These are phyloP conservation scores for Charaxes varanes DNA, from an alignment of 1,140 invertebrate species.

Conservation along the genomic window DNA sequence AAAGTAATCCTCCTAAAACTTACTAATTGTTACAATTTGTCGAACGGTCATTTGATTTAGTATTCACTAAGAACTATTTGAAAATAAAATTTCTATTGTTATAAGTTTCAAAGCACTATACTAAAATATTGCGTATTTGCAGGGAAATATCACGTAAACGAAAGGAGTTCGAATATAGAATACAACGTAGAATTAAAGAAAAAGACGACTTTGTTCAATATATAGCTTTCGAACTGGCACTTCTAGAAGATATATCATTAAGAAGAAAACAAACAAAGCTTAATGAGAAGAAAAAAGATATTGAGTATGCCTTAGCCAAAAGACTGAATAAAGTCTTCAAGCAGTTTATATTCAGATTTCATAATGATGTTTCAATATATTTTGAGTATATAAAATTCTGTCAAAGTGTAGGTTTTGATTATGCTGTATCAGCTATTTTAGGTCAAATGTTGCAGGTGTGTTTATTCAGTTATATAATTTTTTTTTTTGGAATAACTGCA, in stretches of 20 bases:
- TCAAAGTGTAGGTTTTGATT: conserved; percentile 75
- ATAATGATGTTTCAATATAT: conserved; percentile 82
- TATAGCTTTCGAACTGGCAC: conserved; percentile 81
- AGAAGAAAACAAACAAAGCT: conserved; percentile 75
- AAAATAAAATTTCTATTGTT: too few species aligned
- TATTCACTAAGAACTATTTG: too few species aligned
- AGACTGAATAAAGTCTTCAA: conserved; percentile 80
- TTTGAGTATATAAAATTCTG: conserved; percentile 84
- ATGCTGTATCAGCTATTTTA: conserved; percentile 56
- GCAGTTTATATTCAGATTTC: conserved; percentile 76
- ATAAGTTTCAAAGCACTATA: conserved; percentile 1
- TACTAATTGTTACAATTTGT: too few species aligned
- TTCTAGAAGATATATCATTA: conserved; percentile 79
- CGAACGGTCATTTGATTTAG: too few species aligned
- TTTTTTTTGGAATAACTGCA: too few species aligned
- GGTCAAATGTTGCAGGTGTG: conserved; percentile 64
- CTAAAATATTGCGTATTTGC: conserved; percentile 8
- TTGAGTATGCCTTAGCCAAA: conserved; percentile 79
- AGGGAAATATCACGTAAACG: conserved; percentile 82
- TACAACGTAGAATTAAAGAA: conserved; percentile 78
- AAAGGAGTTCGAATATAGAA: conserved; percentile 82
- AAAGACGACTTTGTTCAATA: conserved; percentile 84
- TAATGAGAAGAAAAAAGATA: conserved; percentile 77
- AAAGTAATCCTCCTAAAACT: conserved; percentile 62
- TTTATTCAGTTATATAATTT: too few species aligned